A percentile compares a stretch with the other conserved stretches of the same genome.
These are phyloP conservation scores for Drosophila fulvimacula DNA, from an alignment of 2,888 invertebrate species.

Conservation along the genomic window DNA sequence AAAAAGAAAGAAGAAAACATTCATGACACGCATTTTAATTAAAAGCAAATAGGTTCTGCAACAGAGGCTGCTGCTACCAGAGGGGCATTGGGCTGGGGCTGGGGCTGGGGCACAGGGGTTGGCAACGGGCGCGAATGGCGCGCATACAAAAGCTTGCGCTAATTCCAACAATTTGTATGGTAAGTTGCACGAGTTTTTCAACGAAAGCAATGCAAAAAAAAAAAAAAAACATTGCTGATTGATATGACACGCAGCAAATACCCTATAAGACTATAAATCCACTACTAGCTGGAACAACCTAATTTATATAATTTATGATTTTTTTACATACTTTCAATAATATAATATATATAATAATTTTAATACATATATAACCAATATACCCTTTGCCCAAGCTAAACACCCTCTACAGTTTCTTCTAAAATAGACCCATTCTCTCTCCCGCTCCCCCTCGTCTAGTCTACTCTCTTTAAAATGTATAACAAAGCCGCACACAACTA, in stretches of 20 bases:
- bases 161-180: slow-evolving; percentile 70
- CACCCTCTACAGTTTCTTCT: background rate
- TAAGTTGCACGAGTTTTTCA: slow-evolving; percentile 46
- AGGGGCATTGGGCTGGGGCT: background rate
- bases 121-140: background rate
- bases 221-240: background rate
- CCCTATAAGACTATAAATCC: background rate
- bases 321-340: background rate
- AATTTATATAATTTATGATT: background rate
- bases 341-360: no score
- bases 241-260: background rate
- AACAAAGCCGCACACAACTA: slow-evolving; percentile 17
- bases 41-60: slow-evolving; percentile 71
- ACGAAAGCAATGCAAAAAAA: slow-evolving; percentile 18
- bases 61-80: slow-evolving; percentile 16
- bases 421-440: background rate
- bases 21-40: slow-evolving; percentile 79
- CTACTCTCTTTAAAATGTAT: background rate
- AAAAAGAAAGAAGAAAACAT: slow-evolving; percentile 40
- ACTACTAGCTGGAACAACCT: background rate
- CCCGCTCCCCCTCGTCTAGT: background rate
- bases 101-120: background rate
- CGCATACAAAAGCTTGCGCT: slow-evolving; percentile 49
- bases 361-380: background rate
- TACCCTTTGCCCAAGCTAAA: background rate